Percentiles rank a stretch among this genome's conserved stretches.
Conservation (phyloP, 2,113 vertebrate species). For the Notothenia coriiceps region DNA sequence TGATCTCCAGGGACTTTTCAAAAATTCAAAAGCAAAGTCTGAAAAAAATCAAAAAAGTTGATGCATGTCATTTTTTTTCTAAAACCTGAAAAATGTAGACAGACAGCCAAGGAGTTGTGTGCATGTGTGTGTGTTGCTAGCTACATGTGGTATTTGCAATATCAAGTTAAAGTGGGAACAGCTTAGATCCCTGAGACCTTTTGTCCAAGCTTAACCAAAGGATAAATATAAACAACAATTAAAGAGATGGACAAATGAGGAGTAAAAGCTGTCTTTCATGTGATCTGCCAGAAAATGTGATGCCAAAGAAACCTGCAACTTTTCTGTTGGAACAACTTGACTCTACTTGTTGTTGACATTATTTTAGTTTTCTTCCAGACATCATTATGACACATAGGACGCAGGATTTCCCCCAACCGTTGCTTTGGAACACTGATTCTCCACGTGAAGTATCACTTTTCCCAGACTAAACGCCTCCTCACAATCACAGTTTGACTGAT, state of each 20-base stretch:
- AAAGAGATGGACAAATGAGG: neutral
- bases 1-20: constrained; percentile 32
- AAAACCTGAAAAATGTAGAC: neutral
- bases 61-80: constrained; percentile 32
- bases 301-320: neutral
- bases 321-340: neutral
- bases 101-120: neutral
- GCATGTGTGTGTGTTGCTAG: neutral
- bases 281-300: neutral
- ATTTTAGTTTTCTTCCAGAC: constrained; percentile 3
- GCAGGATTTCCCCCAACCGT: constrained; percentile 16
- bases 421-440: constrained; percentile 7
- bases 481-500: constrained; percentile 9
- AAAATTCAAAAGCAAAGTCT: constrained; percentile 26
- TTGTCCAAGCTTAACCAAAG: neutral
- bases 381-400: neutral
- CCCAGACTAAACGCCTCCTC: neutral
- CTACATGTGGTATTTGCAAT: neutral
- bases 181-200: neutral
- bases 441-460: constrained; percentile 10
- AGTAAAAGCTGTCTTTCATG: neutral
- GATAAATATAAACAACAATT: neutral
- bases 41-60: constrained; percentile 47
- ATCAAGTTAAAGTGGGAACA: neutral
- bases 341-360: constrained; percentile 15